These are phyloP conservation scores for Odontamblyopus lacepedii DNA, from an alignment of 2,797 vertebrate species.

Conservation along the genomic window DNA sequence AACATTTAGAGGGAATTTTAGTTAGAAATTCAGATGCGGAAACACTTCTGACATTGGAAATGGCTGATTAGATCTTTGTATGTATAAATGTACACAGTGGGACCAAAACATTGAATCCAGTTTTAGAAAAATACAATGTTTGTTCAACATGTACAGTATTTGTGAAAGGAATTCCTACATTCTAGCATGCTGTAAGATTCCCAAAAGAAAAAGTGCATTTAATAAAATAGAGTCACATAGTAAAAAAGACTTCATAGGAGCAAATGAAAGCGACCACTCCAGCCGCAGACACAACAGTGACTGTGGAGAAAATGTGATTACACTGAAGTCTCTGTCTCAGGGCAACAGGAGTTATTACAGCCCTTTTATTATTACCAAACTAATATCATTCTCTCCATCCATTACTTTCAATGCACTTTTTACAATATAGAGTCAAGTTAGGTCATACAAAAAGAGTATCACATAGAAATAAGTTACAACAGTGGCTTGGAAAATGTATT, in stretches of 20 bases:
- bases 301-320: constrained; percentile 53
- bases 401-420: constrained; percentile 51
- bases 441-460: neutral
- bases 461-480: constrained; percentile 17
- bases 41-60: neutral
- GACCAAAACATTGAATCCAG: neutral
- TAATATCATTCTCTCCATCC: constrained; percentile 66
- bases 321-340: constrained; percentile 13
- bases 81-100: too few relatives aligned
- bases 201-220: neutral
- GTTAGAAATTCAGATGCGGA: too few relatives aligned
- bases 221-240: neutral
- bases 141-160: neutral
- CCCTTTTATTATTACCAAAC: constrained; percentile 65
- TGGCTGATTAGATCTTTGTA: neutral
- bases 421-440: constrained; percentile 47
- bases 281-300: constrained; percentile 46
- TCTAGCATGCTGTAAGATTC: neutral
- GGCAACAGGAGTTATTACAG: constrained; percentile 66
- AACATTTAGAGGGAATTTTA: neutral
- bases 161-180: neutral
- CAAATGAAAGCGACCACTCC: constrained; percentile 65
- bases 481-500: constrained; percentile 33
- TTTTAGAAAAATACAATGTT: neutral
- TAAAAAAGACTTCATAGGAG: constrained; percentile 50